These are phyloP conservation scores for Falcunculus frontatus DNA, from an alignment of 2,113 vertebrate genomes.

Conservation along the genomic window DNA sequence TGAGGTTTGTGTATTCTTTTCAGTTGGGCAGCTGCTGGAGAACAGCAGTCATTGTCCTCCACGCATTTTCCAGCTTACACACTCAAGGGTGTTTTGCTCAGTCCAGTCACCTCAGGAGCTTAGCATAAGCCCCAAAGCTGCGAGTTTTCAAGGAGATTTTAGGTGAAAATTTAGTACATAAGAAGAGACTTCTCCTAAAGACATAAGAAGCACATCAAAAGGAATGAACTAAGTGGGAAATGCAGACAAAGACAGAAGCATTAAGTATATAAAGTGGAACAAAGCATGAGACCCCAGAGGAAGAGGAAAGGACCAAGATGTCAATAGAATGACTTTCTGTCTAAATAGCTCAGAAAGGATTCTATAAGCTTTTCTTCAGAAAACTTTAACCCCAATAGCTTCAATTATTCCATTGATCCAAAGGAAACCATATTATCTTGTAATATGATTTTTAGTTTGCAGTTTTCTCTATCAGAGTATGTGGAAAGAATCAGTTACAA, in stretches of 20 bases:
- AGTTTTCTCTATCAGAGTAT: neutral
- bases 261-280: constrained; percentile 28
- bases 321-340: constrained; percentile 8
- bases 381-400: neutral
- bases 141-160: constrained; percentile 6
- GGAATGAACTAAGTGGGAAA: neutral
- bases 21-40: neutral
- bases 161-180: neutral
- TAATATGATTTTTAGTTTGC: neutral
- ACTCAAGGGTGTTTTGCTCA: neutral
- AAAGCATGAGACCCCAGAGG: neutral
- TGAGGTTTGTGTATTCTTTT: neutral
- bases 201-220: neutral
- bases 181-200: neutral
- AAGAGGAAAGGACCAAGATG: neutral
- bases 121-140: neutral
- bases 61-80: neutral
- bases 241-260: neutral
- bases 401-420: neutral
- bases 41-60: neutral
- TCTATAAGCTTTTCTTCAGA: neutral
- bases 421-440: neutral
- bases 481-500: neutral
- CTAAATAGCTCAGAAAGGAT: constrained; percentile 21
- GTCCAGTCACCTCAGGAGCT: neutral